phyloP scores from a whole-genome alignment of 1,140 invertebrate genomes.

The Spodoptera frugiperda region DNA sequence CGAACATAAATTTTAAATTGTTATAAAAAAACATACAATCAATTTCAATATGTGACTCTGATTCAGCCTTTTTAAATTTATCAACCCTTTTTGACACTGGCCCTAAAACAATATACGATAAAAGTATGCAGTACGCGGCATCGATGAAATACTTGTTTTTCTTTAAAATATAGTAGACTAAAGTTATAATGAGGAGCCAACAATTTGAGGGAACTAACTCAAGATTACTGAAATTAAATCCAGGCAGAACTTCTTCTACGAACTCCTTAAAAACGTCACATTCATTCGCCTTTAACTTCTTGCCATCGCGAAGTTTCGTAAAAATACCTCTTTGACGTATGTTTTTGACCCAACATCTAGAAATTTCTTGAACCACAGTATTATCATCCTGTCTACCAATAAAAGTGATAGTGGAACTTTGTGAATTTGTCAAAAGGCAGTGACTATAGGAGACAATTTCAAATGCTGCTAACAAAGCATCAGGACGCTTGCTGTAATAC shows the following conservation, averaged over 20 bases:
- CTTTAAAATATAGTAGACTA: constrained; percentile 52
- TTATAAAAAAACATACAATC: constrained; percentile 42
- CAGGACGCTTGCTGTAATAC: constrained; percentile 45
- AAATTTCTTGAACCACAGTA: constrained; percentile 26
- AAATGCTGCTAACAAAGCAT: constrained; percentile 55
- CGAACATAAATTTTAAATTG: constrained; percentile 25
- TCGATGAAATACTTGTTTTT: constrained; percentile 46
- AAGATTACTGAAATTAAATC: constrained; percentile 42
- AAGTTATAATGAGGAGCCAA: constrained; percentile 53
- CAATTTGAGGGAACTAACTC: constrained; percentile 40
- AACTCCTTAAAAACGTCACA: constrained; percentile 46
- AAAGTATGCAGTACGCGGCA: constrained; percentile 52
- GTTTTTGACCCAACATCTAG: not conserved
- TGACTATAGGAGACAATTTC: constrained; percentile 55
- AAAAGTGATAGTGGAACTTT: constrained; percentile 47
- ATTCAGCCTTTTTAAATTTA: constrained; percentile 37
- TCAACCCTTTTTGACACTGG: constrained; percentile 49
- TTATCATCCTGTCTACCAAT: constrained; percentile 45
- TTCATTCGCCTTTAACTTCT: not conserved
- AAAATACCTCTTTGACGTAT: constrained; percentile 30
- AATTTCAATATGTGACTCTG: not conserved
- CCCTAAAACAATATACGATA: constrained; percentile 59
- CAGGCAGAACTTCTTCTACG: constrained; percentile 43
- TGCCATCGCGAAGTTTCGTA: constrained; percentile 3
- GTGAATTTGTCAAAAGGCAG: constrained; percentile 46